Percentiles rank a stretch among this genome's conserved stretches.
phyloP scores from a whole-genome alignment of 2,888 invertebrate genomes.

The Melanotus villosus region DNA sequence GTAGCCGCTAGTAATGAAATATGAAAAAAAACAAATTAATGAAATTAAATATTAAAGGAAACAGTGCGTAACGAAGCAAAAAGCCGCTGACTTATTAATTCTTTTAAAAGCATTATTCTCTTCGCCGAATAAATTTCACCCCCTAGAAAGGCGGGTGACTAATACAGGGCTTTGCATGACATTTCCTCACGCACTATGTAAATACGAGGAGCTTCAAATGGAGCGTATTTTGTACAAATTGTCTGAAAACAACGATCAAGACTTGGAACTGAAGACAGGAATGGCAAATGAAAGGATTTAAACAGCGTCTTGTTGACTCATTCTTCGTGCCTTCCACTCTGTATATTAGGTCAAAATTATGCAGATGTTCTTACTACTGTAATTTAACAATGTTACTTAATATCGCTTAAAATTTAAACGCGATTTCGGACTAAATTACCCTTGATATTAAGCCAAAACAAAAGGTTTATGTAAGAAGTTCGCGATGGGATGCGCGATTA shows the following conservation, averaged over 20 bases:
- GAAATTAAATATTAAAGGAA: conserved; percentile 8
- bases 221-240: conserved; percentile 44
- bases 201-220: conserved; percentile 40
- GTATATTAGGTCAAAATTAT: conserved; percentile 20
- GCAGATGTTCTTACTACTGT: conserved; percentile 4
- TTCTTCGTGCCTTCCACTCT: conserved; percentile 20
- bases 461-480: conserved; percentile 2
- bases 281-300: conserved; percentile 36
- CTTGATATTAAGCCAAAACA: neutral
- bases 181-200: conserved; percentile 47
- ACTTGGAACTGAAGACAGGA: conserved; percentile 31
- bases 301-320: conserved; percentile 23
- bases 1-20: too few relatives aligned
- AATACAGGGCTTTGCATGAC: conserved; percentile 46
- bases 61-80: conserved; percentile 8
- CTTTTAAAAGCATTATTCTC: conserved; percentile 33
- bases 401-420: neutral
- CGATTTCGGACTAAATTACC: neutral
- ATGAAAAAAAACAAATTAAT: conserved; percentile 15
- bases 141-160: conserved; percentile 36
- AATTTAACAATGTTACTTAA: conserved; percentile 8
- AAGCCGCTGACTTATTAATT: conserved; percentile 37
- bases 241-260: conserved; percentile 42
- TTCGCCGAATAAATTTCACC: conserved; percentile 35
- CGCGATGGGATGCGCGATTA: neutral